Evolutionary conservation across 2,113 vertebrate species (phyloP).

Genomic region (Balaeniceps rex): DNA sequence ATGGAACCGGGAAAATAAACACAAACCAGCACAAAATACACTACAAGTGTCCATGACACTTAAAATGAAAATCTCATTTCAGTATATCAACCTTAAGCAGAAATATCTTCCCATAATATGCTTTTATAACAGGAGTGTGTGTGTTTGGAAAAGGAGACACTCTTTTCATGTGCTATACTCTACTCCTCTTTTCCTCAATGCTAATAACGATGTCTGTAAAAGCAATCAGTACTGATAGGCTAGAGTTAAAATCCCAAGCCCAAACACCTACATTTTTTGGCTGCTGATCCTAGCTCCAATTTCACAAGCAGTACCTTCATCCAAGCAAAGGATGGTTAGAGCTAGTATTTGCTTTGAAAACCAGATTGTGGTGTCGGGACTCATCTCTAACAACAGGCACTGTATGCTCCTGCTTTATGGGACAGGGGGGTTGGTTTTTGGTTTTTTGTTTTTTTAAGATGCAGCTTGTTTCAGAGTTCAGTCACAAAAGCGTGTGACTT

Average conservation of each 20-base stretch:
- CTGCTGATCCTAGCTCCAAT: background rate
- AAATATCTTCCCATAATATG: background rate
- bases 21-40: background rate
- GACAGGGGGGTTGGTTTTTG: background rate
- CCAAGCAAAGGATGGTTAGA: background rate
- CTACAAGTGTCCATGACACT: background rate
- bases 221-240: background rate
- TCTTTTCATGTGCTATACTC: background rate
- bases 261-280: background rate
- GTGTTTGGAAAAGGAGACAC: background rate
- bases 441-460: background rate
- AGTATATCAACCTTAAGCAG: background rate
- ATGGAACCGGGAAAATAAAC: slow-evolving; percentile 20
- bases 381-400: background rate
- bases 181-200: background rate
- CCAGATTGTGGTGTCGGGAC: background rate
- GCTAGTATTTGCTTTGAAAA: background rate
- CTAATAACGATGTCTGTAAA: background rate
- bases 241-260: background rate
- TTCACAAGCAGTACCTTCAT: background rate
- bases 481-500: background rate
- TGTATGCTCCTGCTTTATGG: background rate
- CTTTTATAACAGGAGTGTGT: background rate
- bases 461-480: background rate
- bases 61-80: background rate